Conservation (phyloP, 2,113 vertebrate species). For the Odocoileus virginianus region DNA sequence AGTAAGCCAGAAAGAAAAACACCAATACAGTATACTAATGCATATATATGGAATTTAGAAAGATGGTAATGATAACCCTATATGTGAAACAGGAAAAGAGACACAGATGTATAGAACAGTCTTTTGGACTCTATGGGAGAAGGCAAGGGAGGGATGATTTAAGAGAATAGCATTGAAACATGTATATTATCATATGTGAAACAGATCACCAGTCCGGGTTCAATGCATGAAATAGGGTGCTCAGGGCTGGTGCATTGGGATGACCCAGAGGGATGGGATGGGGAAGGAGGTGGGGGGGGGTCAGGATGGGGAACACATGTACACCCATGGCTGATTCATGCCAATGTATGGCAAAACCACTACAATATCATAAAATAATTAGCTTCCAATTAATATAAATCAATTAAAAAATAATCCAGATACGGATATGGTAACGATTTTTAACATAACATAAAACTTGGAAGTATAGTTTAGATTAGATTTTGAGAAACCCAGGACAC, state of each 20-base stretch:
- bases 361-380: not conserved
- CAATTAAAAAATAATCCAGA: not conserved
- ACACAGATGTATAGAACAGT: not conserved
- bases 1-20: not conserved
- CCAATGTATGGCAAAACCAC: not conserved
- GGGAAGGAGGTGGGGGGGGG: not conserved
- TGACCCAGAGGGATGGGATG: not conserved
- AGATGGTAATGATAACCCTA: not conserved
- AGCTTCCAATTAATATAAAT: not conserved
- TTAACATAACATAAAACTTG: not conserved
- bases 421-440: not conserved
- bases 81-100: not conserved
- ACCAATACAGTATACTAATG: fast-evolving
- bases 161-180: not conserved
- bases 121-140: not conserved
- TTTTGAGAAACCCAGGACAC: not conserved
- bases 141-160: fast-evolving
- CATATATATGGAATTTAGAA: not conserved
- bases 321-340: not conserved
- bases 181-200: not conserved
- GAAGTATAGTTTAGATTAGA: not conserved
- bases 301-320: not conserved
- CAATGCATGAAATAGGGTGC: not conserved
- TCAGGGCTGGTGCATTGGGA: not conserved
- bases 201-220: not conserved